Conservation (phyloP, 92 coral and sea anemone species). For the Phenganax stokvisi region DNA sequence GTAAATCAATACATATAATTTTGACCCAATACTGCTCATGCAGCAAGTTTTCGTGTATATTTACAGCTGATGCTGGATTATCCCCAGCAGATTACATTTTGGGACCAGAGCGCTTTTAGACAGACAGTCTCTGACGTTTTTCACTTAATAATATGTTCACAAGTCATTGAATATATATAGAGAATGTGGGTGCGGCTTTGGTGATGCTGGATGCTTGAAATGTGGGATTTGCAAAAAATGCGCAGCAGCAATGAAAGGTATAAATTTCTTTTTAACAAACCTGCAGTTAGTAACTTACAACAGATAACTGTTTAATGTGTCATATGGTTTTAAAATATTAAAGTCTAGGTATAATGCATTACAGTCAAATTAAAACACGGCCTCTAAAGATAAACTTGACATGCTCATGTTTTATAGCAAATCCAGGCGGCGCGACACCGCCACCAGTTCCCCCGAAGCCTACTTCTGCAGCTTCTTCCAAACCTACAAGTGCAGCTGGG, state of each 20-base stretch:
- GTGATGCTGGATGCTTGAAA: conserved; percentile 26
- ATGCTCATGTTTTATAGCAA: not conserved
- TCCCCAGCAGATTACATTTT: no score
- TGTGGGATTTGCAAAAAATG: conserved; percentile 30
- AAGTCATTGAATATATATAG: not conserved
- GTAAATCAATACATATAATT: no score
- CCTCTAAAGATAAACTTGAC: no score
- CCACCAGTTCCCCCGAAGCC: not conserved
- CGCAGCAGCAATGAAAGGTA: conserved; percentile 9
- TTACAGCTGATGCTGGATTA: no score
- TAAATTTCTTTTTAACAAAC: not conserved
- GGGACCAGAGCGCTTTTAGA: no score
- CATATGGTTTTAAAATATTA: no score
- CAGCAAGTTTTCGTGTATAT: no score
- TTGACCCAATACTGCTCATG: no score
- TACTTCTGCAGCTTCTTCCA: not conserved
- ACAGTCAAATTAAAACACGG: no score
- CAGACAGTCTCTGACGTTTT: not conserved
- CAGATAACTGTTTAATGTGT: no score
- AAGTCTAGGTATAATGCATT: no score
- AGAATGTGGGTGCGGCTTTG: conserved; percentile 28
- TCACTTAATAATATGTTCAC: not conserved
- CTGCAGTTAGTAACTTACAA: no score
- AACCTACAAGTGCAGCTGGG: conserved; percentile 1
- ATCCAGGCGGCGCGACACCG: not conserved